These are phyloP conservation scores for Mesoclemmys tuberculata DNA, from an alignment of 2,113 vertebrate species.

Conservation along the genomic window DNA sequence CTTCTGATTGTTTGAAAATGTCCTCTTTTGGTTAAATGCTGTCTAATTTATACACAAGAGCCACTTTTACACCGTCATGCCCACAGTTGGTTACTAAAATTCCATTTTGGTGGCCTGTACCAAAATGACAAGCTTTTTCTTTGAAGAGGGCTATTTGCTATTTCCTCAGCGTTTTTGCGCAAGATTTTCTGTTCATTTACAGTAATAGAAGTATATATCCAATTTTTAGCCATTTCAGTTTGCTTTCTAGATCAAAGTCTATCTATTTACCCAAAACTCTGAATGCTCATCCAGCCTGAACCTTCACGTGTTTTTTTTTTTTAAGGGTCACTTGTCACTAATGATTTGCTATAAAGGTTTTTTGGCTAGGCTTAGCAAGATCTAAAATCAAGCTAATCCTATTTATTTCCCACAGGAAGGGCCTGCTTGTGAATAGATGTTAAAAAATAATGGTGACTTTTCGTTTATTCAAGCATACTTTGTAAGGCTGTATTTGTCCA, in stretches of 20 bases:
- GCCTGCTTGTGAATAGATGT: background rate
- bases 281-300: background rate
- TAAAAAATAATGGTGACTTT: background rate
- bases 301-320: background rate
- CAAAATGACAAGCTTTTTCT: constrained; percentile 58
- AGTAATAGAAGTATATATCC: background rate
- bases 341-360: background rate
- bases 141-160: constrained; percentile 51
- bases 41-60: constrained; percentile 39
- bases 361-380: background rate
- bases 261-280: background rate
- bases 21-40: background rate
- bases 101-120: constrained; percentile 58
- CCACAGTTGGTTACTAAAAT: constrained; percentile 52
- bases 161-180: constrained; percentile 44
- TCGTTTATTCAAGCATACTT: background rate
- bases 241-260: background rate
- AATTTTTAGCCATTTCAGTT: background rate
- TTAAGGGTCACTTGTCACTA: accelerated
- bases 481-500: background rate
- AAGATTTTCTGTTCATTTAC: constrained; percentile 56
- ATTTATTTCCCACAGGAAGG: background rate
- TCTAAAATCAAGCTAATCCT: background rate
- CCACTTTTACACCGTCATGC: constrained; percentile 48
- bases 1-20: constrained; percentile 14